Evolutionary conservation across 2,113 vertebrate species (phyloP).

Genomic region (Macroglossus sobrinus): DNA sequence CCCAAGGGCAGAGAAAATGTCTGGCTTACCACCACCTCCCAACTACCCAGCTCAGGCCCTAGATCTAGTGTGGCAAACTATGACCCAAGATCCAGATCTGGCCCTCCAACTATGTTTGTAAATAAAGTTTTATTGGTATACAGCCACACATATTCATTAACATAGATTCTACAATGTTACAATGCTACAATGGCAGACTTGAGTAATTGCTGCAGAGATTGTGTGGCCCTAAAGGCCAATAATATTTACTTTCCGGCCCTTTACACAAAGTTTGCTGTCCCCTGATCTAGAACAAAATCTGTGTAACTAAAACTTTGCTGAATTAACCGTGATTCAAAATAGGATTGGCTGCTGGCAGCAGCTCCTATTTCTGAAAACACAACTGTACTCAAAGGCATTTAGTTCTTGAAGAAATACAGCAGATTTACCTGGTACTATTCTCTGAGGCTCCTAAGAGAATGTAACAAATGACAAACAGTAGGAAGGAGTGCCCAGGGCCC

Average conservation of each 20-base stretch:
- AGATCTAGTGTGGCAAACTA: not conserved
- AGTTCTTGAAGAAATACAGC: not conserved
- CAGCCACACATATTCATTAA: not conserved
- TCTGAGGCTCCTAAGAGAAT: not conserved
- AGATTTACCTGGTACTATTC: not conserved
- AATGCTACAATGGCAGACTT: not conserved
- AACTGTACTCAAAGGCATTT: not conserved
- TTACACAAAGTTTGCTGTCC: slow-evolving; percentile 40
- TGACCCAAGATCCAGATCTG: not conserved
- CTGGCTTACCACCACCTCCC: not conserved
- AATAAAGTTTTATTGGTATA: slow-evolving; percentile 8
- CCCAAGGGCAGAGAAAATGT: not conserved
- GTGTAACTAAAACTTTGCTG: not conserved
- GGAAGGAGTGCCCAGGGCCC: not conserved
- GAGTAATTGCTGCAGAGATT: not conserved
- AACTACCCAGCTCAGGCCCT: not conserved
- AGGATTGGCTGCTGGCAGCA: not conserved
- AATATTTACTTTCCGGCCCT: not conserved
- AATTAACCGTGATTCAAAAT: slow-evolving; percentile 20
- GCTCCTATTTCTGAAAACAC: slow-evolving; percentile 19
- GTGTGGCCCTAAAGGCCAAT: not conserved
- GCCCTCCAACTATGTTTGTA: not conserved
- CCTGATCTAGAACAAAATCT: not conserved
- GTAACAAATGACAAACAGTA: not conserved
- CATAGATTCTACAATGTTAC: not conserved